phyloP scores from a whole-genome alignment of 2,888 invertebrate species.

The Synergus itoensis region DNA sequence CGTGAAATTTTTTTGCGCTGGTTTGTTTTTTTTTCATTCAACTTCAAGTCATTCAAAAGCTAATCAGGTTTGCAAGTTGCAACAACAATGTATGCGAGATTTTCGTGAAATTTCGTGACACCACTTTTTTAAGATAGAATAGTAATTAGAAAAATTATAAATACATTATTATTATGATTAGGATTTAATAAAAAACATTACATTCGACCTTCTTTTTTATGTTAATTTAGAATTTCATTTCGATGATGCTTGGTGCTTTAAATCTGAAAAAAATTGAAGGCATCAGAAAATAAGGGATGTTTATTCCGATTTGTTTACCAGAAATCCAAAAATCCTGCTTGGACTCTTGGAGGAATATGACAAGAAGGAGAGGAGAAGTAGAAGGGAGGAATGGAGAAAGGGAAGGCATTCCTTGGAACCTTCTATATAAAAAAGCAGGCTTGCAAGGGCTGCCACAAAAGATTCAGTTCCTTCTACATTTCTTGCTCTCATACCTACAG shows the following conservation, averaged over 20 bases:
- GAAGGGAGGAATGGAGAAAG: not conserved
- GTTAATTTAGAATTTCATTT: too few relatives aligned
- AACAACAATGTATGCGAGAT: too few relatives aligned
- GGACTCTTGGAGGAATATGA: not conserved
- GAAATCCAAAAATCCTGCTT: not conserved
- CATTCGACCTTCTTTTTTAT: too few relatives aligned
- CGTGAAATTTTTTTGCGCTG: too few relatives aligned
- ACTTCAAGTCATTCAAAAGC: too few relatives aligned
- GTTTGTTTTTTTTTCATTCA: too few relatives aligned
- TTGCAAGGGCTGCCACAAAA: slow-evolving; percentile 43
- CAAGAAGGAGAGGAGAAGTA: not conserved
- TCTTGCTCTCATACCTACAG: slow-evolving; percentile 46
- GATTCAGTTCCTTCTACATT: slow-evolving; percentile 42
- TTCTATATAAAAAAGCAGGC: not conserved
- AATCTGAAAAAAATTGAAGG: too few relatives aligned
- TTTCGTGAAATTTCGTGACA: too few relatives aligned
- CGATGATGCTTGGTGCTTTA: too few relatives aligned
- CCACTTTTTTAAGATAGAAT: too few relatives aligned
- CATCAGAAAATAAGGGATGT: not conserved
- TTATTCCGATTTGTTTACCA: not conserved
- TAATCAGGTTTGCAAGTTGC: too few relatives aligned
- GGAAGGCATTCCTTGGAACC: slow-evolving; percentile 1
- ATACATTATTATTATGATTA: not conserved
- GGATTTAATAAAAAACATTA: not conserved
- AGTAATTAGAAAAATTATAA: not conserved